phyloP scores from a whole-genome alignment of 2,888 invertebrate genomes.

The Resseliella maxima region DNA sequence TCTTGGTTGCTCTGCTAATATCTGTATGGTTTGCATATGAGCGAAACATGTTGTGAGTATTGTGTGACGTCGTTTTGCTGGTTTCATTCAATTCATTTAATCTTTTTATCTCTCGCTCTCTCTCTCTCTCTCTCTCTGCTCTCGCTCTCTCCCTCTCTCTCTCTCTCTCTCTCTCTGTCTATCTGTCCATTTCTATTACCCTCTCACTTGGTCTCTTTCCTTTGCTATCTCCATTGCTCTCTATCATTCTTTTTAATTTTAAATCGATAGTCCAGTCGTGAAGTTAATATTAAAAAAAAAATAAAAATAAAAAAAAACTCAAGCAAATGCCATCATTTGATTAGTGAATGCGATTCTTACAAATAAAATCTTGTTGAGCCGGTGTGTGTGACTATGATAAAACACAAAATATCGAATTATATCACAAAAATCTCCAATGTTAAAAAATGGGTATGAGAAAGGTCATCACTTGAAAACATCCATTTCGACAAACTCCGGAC shows the following conservation, averaged over 20 bases:
- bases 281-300: not conserved
- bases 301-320: not conserved
- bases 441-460: not conserved
- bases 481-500: not conserved
- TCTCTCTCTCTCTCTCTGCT: no score
- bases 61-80: not conserved
- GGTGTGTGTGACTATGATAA: not conserved
- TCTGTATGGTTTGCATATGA: not conserved
- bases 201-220: no score
- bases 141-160: no score
- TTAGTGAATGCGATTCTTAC: not conserved
- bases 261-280: conserved; percentile 6
- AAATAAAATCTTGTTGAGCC: no score
- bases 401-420: not conserved
- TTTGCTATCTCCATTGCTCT: no score
- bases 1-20: not conserved
- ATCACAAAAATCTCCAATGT: not conserved
- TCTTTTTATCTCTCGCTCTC: no score
- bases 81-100: no score
- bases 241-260: no score
- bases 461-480: not conserved
- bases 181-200: no score
- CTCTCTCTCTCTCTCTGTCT: no score
- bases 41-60: not conserved
- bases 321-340: not conserved